Evolutionary conservation across 2,888 invertebrate species (phyloP).

Genomic region (Bombylius discolor): DNA sequence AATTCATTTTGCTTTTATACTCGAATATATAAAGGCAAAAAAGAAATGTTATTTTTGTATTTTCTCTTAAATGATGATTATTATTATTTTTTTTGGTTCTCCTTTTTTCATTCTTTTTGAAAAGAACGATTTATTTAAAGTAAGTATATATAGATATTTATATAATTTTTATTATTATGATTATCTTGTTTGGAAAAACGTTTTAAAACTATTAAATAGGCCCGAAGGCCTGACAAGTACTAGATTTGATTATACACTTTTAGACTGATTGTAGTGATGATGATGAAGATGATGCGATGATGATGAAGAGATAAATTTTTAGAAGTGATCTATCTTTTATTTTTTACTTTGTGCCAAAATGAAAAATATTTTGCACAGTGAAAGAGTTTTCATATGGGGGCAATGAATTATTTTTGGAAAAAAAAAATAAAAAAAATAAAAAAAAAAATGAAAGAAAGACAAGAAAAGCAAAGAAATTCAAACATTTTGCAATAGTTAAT

Average conservation of each 20-base stretch:
- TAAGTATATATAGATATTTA: too few relatives aligned
- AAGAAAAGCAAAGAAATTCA: neutral
- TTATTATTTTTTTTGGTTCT: too few relatives aligned
- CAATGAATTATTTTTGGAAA: neutral
- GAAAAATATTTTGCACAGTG: neutral
- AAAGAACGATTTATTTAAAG: too few relatives aligned
- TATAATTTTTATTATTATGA: too few relatives aligned
- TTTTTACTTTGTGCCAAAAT: slow-evolving; percentile 2
- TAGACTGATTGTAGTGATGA: neutral
- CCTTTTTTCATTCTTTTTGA: too few relatives aligned
- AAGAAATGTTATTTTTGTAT: too few relatives aligned
- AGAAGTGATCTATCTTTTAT: neutral
- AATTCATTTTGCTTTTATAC: too few relatives aligned
- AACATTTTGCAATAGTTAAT: too few relatives aligned
- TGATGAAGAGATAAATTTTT: neutral
- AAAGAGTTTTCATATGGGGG: neutral
- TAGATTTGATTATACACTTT: slow-evolving; percentile 6
- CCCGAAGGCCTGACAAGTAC: slow-evolving; percentile 13
- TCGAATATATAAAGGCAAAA: too few relatives aligned
- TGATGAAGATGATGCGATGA: neutral
- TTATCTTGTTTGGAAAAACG: too few relatives aligned
- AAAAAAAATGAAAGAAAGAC: neutral
- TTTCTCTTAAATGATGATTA: too few relatives aligned
- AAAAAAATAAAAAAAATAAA: neutral
- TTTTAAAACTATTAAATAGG: slow-evolving; percentile 5